phyloP scores from a whole-genome alignment of 2,888 invertebrate genomes.

The Lithodes maja region DNA sequence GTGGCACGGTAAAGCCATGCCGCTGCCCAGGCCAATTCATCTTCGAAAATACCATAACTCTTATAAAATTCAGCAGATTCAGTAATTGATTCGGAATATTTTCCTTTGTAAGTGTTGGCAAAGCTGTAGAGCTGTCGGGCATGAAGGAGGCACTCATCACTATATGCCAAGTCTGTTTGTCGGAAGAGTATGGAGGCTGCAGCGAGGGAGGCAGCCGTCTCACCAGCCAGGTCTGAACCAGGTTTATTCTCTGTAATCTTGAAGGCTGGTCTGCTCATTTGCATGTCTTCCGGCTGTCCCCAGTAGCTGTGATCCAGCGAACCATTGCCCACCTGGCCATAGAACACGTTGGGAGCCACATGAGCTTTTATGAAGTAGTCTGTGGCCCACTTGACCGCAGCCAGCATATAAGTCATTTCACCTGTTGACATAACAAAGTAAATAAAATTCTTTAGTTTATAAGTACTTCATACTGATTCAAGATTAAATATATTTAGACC shows the following conservation, averaged over 20 bases:
- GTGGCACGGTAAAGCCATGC: constrained; percentile 79
- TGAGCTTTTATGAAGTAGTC: constrained; percentile 67
- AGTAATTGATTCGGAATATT: constrained; percentile 70
- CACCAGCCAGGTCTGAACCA: constrained; percentile 74
- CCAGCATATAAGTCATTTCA: constrained; percentile 24
- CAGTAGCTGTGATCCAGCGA: constrained; percentile 79
- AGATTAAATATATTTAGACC: too few species aligned
- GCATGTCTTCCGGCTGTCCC: constrained; percentile 73
- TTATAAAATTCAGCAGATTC: constrained; percentile 71
- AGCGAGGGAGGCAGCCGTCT: constrained; percentile 75
- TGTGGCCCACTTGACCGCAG: constrained; percentile 59
- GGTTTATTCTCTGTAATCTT: constrained; percentile 63
- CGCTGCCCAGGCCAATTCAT: constrained; percentile 79
- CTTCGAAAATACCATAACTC: constrained; percentile 74
- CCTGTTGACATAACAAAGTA: background rate
- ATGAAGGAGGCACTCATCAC: constrained; percentile 66
- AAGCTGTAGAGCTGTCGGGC: constrained; percentile 71
- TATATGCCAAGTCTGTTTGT: constrained; percentile 71
- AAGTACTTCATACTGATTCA: too few species aligned
- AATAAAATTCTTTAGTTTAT: too few species aligned
- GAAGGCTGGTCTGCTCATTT: constrained; percentile 63
- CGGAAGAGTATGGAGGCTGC: constrained; percentile 73
- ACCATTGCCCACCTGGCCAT: constrained; percentile 76
- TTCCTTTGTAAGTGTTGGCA: constrained; percentile 68
- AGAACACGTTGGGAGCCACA: constrained; percentile 26